Percentiles rank a stretch among this genome's conserved stretches.
Evolutionary conservation across 1,140 invertebrate genomes (phyloP).

Genomic region (Maconellicoccus hirsutus): DNA sequence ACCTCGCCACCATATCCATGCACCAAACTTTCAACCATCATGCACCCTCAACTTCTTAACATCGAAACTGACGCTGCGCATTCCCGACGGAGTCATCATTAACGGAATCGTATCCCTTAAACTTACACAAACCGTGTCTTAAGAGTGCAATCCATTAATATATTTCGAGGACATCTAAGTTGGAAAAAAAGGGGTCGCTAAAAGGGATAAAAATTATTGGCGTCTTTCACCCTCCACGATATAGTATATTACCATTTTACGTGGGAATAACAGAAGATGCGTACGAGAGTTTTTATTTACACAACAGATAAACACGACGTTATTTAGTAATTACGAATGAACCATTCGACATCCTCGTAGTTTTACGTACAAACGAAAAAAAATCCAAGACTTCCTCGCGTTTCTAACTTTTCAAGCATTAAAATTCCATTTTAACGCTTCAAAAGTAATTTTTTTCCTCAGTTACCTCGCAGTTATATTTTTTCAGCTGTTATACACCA

Average conservation of each 20-base stretch:
- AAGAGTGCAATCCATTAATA: slow-evolving; percentile 15
- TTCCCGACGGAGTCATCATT: background rate
- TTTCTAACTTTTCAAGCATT: background rate
- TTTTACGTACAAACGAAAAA: too few relatives aligned
- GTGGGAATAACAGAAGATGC: slow-evolving; percentile 2
- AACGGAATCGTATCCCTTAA: background rate
- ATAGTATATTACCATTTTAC: background rate
- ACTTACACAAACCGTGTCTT: background rate
- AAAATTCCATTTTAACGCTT: slow-evolving; percentile 11
- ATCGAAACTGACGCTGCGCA: too few relatives aligned
- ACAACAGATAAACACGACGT: slow-evolving; percentile 6
- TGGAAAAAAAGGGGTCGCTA: background rate
- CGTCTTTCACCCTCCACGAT: background rate
- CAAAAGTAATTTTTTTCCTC: background rate
- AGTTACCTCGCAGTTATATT: background rate
- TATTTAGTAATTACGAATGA: background rate
- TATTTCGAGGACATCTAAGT: background rate
- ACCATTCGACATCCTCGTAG: background rate
- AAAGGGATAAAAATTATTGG: slow-evolving; percentile 12
- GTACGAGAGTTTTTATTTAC: too few relatives aligned
- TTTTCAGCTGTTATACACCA: background rate
- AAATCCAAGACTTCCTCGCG: background rate
- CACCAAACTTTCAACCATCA: background rate
- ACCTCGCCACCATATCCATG: background rate
- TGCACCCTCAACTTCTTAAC: background rate